A percentile compares a stretch with the other conserved stretches of the same genome.
phyloP scores from a whole-genome alignment of 2,797 vertebrate species.

The Graptemys geographica region DNA sequence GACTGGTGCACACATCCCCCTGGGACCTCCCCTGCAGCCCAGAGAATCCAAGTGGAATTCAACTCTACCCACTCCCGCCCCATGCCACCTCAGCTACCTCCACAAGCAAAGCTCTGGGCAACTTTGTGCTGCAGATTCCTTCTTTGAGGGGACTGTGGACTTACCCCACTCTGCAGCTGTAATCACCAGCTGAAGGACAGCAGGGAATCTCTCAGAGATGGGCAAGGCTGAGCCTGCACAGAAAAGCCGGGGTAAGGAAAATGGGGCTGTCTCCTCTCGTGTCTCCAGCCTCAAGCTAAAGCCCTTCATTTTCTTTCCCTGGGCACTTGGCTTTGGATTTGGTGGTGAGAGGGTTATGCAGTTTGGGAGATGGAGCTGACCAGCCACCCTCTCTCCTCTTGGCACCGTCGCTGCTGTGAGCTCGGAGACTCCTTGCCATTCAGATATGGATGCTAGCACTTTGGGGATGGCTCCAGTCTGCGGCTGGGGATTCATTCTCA shows the following conservation, averaged over 20 bases:
- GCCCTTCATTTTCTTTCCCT: not conserved
- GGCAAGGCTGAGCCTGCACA: not conserved
- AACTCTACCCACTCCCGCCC: not conserved
- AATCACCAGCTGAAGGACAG: not conserved
- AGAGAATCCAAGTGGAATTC: not conserved
- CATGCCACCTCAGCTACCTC: not conserved
- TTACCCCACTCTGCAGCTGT: not conserved
- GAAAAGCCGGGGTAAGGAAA: not conserved
- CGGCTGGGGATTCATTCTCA: not conserved
- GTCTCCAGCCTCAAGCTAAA: not conserved
- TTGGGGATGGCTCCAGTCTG: not conserved
- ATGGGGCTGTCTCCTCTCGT: not conserved
- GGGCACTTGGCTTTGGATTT: not conserved
- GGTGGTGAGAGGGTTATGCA: not conserved
- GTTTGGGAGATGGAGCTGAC: not conserved
- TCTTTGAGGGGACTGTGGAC: not conserved
- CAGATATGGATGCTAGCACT: not conserved
- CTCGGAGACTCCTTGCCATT: not conserved
- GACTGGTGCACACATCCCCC: not conserved
- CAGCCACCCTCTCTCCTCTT: not conserved
- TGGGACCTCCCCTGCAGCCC: not conserved
- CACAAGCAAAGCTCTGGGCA: not conserved
- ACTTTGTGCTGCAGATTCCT: not conserved
- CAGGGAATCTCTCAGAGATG: not conserved
- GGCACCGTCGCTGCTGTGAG: not conserved